A percentile compares a stretch with the other conserved stretches of the same genome.
Conservation (phyloP, 2,888 invertebrate genomes). For the Diplolepis rosae region DNA sequence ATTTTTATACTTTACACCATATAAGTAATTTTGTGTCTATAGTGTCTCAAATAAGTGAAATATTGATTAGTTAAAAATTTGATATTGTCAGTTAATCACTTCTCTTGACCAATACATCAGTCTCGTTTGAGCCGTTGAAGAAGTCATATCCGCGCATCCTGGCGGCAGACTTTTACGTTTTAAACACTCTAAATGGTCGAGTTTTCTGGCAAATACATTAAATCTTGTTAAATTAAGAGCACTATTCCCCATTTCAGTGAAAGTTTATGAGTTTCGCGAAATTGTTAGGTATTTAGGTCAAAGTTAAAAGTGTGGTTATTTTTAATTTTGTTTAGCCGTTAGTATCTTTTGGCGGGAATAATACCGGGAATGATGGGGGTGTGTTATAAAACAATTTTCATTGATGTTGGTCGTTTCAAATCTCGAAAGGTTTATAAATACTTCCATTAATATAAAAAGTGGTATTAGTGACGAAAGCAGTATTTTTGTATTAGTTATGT, state of each 20-base stretch:
- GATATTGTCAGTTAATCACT: not conserved
- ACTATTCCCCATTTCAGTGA: not conserved
- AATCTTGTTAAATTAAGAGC: not conserved
- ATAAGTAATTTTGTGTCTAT: not conserved
- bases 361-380: not conserved
- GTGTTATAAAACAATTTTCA: not conserved
- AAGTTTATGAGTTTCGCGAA: not conserved
- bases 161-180: not conserved
- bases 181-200: not conserved
- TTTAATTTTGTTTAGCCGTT: not conserved
- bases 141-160: not conserved
- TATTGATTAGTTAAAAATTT: not conserved
- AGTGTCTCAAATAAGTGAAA: no score
- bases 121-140: not conserved
- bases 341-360: no score
- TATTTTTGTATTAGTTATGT: no score
- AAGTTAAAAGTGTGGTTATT: not conserved
- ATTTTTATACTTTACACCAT: not conserved
- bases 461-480: no score
- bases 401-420: not conserved
- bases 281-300: not conserved
- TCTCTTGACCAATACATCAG: not conserved
- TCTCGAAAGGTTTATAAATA: no score
- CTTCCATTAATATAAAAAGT: no score
- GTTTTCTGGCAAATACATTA: not conserved